phyloP scores from a whole-genome alignment of 1,140 invertebrate genomes.

The Drosophila seguyi region DNA sequence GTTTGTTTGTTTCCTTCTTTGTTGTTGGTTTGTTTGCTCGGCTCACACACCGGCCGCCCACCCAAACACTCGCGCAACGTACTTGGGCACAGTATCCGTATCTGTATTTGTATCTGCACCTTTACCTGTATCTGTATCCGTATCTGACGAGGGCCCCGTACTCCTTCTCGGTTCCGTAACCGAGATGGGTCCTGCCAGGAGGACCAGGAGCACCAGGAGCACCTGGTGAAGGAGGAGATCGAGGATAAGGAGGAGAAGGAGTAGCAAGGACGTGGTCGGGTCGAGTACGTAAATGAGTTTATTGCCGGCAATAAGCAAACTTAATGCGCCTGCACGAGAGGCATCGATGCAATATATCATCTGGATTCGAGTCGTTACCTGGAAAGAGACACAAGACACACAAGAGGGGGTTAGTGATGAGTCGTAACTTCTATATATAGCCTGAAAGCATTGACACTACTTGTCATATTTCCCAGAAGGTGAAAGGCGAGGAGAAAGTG shows the following conservation, averaged over 20 bases:
- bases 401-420: conserved; percentile 26
- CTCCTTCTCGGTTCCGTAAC: conserved; percentile 14
- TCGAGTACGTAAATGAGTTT: conserved; percentile 52
- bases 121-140: conserved; percentile 11
- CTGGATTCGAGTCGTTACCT: conserved; percentile 54
- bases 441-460: conserved; percentile 11
- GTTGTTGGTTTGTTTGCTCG: conserved; percentile 33
- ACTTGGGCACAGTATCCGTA: conserved; percentile 35
- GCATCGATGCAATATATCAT: conserved; percentile 53
- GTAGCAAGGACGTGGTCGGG: conserved; percentile 7
- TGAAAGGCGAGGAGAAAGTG: neutral
- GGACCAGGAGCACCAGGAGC: conserved; percentile 11
- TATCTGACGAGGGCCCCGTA: conserved; percentile 21
- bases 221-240: neutral
- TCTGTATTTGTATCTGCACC: conserved; percentile 1
- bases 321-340: conserved; percentile 52
- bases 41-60: conserved; percentile 27
- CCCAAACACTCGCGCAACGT: conserved; percentile 40
- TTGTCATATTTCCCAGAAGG: conserved; percentile 5
- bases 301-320: conserved; percentile 53
- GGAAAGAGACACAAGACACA: conserved; percentile 37
- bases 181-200: conserved; percentile 22
- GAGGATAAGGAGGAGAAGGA: neutral
- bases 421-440: conserved; percentile 31
- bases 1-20: conserved; percentile 17